These are phyloP conservation scores for Zaprionus vittiger DNA, from an alignment of 1,140 invertebrate genomes.

Conservation along the genomic window DNA sequence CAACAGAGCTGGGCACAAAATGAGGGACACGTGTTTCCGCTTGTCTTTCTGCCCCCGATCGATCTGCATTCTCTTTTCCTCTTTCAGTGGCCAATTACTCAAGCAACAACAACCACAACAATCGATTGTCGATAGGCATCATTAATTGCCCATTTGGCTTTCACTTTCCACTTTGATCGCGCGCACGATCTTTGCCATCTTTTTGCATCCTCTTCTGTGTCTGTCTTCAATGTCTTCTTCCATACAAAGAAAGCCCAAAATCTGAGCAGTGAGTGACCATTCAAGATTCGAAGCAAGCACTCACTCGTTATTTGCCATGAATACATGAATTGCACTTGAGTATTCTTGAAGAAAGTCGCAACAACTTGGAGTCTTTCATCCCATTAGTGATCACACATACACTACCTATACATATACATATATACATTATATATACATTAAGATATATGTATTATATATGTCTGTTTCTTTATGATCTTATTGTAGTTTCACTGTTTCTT, in stretches of 20 bases:
- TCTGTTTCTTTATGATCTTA: not conserved
- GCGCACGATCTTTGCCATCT: constrained; percentile 17
- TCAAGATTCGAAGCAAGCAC: not conserved
- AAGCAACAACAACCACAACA: constrained; percentile 19
- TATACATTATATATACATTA: not conserved
- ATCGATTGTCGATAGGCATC: constrained; percentile 38
- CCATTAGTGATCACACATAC: not conserved
- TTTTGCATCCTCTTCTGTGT: not conserved
- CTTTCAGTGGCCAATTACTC: constrained; percentile 26
- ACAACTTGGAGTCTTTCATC: not conserved
- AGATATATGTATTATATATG: no score
- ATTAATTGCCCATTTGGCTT: constrained; percentile 53
- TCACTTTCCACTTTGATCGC: constrained; percentile 56
- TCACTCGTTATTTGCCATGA: not conserved
- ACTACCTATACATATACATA: not conserved
- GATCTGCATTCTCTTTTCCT: not conserved
- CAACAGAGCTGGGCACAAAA: constrained; percentile 28
- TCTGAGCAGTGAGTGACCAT: constrained; percentile 8
- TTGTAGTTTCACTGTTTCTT: not conserved
- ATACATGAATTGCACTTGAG: constrained; percentile 8
- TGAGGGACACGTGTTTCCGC: constrained; percentile 48
- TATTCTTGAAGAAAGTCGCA: constrained; percentile 7
- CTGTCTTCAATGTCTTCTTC: constrained; percentile 17
- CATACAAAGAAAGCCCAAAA: constrained; percentile 8
- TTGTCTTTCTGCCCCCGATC: not conserved